Evolutionary conservation across 2,797 vertebrate species (phyloP), one percentile per base, ranked within the genome.

Genomic region (Acrossocheilus fasciatus): DNA sequence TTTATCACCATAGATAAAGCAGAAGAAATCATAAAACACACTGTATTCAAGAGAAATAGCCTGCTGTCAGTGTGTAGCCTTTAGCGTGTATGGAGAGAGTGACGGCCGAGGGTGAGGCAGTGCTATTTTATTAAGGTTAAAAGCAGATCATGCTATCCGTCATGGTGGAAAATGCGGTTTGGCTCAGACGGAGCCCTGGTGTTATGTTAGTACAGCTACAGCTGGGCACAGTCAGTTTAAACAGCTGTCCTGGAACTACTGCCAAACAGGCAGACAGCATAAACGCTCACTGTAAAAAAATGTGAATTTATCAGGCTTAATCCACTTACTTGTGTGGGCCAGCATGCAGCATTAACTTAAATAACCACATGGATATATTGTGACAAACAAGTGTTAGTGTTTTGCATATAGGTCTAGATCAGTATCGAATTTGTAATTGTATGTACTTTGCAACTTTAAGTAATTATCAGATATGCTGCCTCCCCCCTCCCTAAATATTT

Each of bases 111-210:
- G 59, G 64, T 85, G 86, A 89, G 79, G 85, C 81, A 86, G 82
- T 87, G 91, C 81, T 89, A 88, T 90, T 91, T 91, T 91, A 88
- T 91, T 92, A 90, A 90, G 90, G 90, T 90, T 92, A 91, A 92
- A 91, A 88, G 88, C 85, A 90, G 83, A 88, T 87, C 83, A 90
- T 81, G 84, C 87, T 89, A 92, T 86, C 72, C 82, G n/a, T 91
- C 91, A 90, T 86, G 59, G 78, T 72, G 86, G 85, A 80, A 80
- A 90, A 89, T 82, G 90, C 77, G 62, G 72, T 88, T 86, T 91
- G 88, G 91, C 91, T 91, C 85, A 62, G 82, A 87, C 17, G 87
- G 82, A 66, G 74, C 81, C 88, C 92, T 94, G 93, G 92, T 81
- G 81, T 78, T 9, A 73, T 81, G 87, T 88, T 87, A 85, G 86